Evolutionary conservation across 2,113 vertebrate species (phyloP).

Genomic region (Bombycilla garrulus): DNA sequence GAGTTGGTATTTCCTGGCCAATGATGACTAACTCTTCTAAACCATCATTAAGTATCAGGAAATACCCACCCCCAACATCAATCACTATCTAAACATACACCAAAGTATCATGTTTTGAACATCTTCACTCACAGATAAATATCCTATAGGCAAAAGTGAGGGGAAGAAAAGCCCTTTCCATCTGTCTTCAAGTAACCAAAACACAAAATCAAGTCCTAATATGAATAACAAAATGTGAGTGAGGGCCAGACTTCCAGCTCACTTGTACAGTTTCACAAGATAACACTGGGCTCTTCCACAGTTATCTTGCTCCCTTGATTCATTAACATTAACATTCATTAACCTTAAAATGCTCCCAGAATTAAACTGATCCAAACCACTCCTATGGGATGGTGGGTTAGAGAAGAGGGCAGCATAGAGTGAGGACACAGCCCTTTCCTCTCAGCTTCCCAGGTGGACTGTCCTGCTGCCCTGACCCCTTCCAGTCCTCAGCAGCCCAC

Average conservation of each 20-base stretch:
- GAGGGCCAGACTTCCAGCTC: neutral
- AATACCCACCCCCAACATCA: slow-evolving; percentile 2
- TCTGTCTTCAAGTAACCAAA: neutral
- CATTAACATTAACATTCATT: neutral
- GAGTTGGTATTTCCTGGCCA: slow-evolving; percentile 53
- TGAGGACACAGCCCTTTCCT: neutral
- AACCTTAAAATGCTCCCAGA: neutral
- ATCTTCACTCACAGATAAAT: neutral
- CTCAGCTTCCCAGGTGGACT: neutral
- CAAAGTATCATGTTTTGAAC: neutral
- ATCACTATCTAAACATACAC: neutral
- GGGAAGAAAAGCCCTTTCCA: neutral
- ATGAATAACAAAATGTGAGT: neutral
- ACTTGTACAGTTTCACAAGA: neutral
- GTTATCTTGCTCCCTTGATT: neutral
- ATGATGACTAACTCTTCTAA: neutral
- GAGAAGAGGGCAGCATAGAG: neutral
- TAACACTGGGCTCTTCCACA: neutral
- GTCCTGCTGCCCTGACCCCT: rapidly evolving
- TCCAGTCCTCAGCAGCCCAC: neutral
- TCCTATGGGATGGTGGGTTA: neutral
- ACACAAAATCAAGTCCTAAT: neutral
- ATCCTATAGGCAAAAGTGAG: neutral
- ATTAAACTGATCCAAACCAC: neutral
- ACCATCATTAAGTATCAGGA: slow-evolving; percentile 30